Conservation (phyloP, 2,113 vertebrate genomes). For the Leptosomus discolor region DNA sequence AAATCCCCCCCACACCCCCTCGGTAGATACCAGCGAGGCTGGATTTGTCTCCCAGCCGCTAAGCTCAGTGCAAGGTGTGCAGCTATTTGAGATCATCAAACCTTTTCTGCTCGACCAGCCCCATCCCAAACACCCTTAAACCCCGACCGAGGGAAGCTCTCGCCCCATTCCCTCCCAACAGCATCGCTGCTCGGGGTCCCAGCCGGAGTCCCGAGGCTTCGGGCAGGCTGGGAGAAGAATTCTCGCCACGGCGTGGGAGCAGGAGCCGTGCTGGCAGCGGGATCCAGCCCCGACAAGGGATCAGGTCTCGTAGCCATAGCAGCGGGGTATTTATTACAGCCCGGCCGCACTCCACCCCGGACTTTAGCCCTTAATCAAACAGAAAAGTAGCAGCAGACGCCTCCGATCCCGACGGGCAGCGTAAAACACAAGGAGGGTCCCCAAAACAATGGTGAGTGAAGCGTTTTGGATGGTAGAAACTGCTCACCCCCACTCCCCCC, state of each 20-base stretch:
- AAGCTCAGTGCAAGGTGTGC: background rate
- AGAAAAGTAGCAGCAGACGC: background rate
- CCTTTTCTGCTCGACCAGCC: background rate
- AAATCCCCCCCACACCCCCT: background rate
- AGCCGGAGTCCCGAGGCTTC: rapidly evolving
- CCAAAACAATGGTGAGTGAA: conserved; percentile 53
- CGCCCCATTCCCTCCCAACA: rapidly evolving
- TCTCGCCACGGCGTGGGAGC: rapidly evolving
- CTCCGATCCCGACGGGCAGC: rapidly evolving
- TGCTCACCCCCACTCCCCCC: rapidly evolving
- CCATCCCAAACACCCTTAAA: background rate
- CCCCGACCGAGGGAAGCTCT: rapidly evolving
- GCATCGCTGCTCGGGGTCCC: rapidly evolving
- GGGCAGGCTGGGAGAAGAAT: background rate
- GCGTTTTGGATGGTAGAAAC: rapidly evolving
- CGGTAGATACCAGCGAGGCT: background rate
- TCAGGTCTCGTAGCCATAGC: conserved; percentile 57
- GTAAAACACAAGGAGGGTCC: rapidly evolving
- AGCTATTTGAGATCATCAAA: background rate
- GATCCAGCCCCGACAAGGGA: conserved; percentile 27
- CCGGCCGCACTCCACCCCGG: conserved; percentile 2
- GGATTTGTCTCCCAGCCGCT: background rate
- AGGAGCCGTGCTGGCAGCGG: background rate
- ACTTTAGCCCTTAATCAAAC: conserved; percentile 50
- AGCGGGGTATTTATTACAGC: conserved; percentile 63